Conservation (phyloP, 2,888 invertebrate species). For the Hyposoter didymator region DNA sequence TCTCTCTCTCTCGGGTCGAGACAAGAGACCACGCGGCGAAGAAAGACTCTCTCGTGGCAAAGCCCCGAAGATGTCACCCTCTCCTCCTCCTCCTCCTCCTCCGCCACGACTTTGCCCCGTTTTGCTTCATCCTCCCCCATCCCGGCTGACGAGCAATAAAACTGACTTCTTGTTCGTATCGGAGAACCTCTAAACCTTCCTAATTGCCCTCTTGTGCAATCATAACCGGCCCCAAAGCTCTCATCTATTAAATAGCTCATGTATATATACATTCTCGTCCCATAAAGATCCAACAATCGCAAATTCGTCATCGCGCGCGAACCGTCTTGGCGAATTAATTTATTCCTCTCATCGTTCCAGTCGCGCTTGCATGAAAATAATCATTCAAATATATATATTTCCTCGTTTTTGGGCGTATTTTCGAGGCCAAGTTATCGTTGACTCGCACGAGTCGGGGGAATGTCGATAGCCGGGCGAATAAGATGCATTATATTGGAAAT, state of each 20-base stretch:
- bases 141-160: constrained; percentile 29
- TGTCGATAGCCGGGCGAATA: neutral
- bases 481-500: constrained; percentile 47
- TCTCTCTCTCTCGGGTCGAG: constrained; percentile 34
- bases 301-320: constrained; percentile 54
- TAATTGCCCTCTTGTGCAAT: constrained; percentile 68
- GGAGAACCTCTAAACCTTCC: constrained; percentile 59
- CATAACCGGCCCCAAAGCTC: constrained; percentile 64
- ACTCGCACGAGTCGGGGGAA: neutral
- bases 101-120: no score
- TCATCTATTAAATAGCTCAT: constrained; percentile 55
- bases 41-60: constrained; percentile 54
- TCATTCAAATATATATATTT: no score
- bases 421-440: no score
- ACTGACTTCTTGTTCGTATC: constrained; percentile 45
- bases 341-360: neutral
- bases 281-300: constrained; percentile 37
- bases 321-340: constrained; percentile 52
- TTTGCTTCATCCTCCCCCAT: no score
- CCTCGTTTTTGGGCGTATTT: no score
- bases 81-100: neutral
- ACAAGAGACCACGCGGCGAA: constrained; percentile 22
- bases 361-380: neutral
- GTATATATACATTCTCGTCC: constrained; percentile 35
- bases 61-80: constrained; percentile 59